phyloP scores from a whole-genome alignment of 2,888 invertebrate species.

The Schrankia costaestrigalis region DNA sequence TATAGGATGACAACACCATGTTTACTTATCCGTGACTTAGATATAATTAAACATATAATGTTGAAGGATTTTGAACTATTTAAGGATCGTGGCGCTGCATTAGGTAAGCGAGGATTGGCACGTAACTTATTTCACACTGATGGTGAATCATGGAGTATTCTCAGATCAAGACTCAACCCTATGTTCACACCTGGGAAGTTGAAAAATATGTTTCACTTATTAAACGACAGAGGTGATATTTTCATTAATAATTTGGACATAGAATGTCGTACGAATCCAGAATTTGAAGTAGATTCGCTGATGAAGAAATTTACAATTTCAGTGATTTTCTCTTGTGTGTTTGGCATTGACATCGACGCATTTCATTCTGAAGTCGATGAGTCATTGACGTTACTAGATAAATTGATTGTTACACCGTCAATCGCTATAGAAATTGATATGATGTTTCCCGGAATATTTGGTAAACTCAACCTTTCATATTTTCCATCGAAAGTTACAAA shows the following conservation, averaged over 20 bases:
- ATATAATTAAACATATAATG: constrained; percentile 49
- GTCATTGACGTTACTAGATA: constrained; percentile 16
- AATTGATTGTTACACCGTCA: constrained; percentile 16
- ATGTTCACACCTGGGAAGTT: constrained; percentile 55
- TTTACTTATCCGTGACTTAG: constrained; percentile 50
- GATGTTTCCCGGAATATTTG: constrained; percentile 47
- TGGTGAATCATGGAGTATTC: constrained; percentile 47
- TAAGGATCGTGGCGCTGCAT: constrained; percentile 44
- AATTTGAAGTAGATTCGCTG: neutral
- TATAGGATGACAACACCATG: constrained; percentile 44
- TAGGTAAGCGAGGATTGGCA: constrained; percentile 45
- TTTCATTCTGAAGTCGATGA: neutral
- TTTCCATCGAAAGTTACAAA: constrained; percentile 29
- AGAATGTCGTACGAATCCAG: constrained; percentile 5
- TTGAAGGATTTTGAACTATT: constrained; percentile 56
- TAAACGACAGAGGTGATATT: constrained; percentile 39
- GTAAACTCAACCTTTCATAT: constrained; percentile 32
- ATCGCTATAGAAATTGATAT: constrained; percentile 37
- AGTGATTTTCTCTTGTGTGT: neutral
- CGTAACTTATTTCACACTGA: constrained; percentile 50
- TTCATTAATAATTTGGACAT: constrained; percentile 34
- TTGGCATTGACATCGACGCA: neutral
- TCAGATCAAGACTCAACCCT: constrained; percentile 49
- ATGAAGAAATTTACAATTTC: neutral
- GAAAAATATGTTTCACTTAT: constrained; percentile 52